phyloP scores from a whole-genome alignment of 53 echinoderm and acorn worm genomes.

The Paelopatides confundens region DNA sequence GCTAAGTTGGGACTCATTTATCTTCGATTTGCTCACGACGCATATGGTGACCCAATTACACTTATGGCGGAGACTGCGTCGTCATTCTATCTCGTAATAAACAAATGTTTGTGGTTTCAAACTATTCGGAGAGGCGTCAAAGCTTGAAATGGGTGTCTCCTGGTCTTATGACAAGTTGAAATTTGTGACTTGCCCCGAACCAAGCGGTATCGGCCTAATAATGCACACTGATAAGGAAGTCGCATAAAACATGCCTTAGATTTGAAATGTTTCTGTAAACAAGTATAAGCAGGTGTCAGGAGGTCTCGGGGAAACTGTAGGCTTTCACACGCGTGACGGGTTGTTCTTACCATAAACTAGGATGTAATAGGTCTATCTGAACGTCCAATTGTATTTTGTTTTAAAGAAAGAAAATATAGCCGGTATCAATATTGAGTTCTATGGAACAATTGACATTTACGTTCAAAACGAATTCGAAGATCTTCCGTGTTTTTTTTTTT shows the following conservation, averaged over 20 bases:
- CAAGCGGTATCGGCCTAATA: background rate
- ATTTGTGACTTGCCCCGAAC: background rate
- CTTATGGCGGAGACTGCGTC: background rate
- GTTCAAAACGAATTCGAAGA: no score
- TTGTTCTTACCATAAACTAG: background rate
- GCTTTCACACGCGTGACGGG: background rate
- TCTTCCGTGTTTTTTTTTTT: no score
- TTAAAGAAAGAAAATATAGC: no score
- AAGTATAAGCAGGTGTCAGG: background rate
- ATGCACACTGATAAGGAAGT: conserved; percentile 2
- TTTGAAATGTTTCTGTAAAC: conserved; percentile 31
- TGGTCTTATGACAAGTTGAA: background rate
- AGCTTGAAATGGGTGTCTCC: background rate
- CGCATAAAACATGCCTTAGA: background rate
- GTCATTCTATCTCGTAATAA: conserved; percentile 10
- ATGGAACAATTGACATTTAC: no score
- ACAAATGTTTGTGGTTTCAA: conserved; percentile 34
- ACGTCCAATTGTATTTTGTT: no score
- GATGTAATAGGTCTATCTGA: no score
- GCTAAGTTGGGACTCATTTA: background rate
- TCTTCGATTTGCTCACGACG: background rate
- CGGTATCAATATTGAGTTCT: no score
- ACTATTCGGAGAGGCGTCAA: conserved; percentile 27
- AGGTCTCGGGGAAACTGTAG: background rate
- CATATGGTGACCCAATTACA: conserved; percentile 36